Evolutionary conservation across 2,797 vertebrate genomes (phyloP).

Genomic region (Lagodon rhomboides): DNA sequence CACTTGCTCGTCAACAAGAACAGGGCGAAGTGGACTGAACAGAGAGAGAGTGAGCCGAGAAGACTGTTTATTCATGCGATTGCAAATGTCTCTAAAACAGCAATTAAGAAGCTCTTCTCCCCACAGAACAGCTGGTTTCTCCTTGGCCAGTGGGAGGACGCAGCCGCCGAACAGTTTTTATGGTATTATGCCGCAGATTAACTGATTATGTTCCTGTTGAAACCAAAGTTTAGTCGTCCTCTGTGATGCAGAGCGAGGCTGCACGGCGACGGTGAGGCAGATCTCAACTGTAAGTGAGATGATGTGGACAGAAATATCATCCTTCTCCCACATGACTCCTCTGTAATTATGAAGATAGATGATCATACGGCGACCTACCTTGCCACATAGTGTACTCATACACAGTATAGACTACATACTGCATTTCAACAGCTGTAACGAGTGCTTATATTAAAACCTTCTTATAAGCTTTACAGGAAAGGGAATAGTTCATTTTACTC

Average conservation of each 20-base stretch:
- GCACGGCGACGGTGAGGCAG: neutral
- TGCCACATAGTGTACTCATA: no score
- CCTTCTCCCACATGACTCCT: neutral
- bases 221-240: conserved; percentile 22
- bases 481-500: neutral
- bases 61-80: conserved; percentile 29
- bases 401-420: no score
- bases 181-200: conserved; percentile 40
- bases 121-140: conserved; percentile 43
- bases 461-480: neutral
- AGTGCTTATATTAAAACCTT: neutral
- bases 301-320: conserved; percentile 13
- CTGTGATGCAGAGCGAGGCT: conserved; percentile 6
- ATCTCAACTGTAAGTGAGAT: conserved; percentile 23
- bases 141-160: conserved; percentile 35
- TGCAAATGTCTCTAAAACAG: conserved; percentile 41
- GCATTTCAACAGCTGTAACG: neutral
- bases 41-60: conserved; percentile 23
- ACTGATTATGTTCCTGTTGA: conserved; percentile 24
- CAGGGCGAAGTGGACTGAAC: conserved; percentile 20
- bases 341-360: conserved; percentile 18
- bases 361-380: neutral
- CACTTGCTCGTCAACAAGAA: conserved; percentile 32
- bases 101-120: conserved; percentile 33
- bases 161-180: conserved; percentile 25